phyloP scores from a whole-genome alignment of 92 coral and sea anemone genomes.

The Zoanthus gigantus region DNA sequence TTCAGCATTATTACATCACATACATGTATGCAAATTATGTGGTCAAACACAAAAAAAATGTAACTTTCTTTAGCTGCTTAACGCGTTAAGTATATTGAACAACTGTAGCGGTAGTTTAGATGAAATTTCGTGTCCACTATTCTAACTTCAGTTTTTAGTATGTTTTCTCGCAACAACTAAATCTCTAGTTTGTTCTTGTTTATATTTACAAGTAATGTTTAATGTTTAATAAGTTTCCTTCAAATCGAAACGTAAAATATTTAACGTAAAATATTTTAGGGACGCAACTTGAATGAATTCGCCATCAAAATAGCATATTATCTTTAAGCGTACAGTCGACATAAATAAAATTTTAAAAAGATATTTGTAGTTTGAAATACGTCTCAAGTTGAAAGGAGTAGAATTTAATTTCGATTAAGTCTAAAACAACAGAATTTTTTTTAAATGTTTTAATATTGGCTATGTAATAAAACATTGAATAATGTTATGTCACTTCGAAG shows the following conservation, averaged over 20 bases:
- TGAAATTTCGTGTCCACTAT: too few relatives aligned
- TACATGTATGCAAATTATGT: too few relatives aligned
- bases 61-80: too few relatives aligned
- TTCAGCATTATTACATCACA: too few relatives aligned
- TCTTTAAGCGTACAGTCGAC: neutral
- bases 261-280: neutral
- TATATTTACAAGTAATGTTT: too few relatives aligned
- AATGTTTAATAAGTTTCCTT: neutral
- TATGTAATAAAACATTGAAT: too few relatives aligned
- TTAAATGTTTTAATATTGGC: neutral
- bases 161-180: too few relatives aligned
- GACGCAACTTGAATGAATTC: neutral
- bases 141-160: too few relatives aligned
- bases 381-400: neutral
- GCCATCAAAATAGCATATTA: neutral
- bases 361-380: neutral
- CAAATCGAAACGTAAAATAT: neutral
- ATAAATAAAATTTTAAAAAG: neutral
- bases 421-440: neutral
- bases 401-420: neutral
- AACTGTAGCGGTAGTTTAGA: too few relatives aligned
- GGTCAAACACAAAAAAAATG: too few relatives aligned
- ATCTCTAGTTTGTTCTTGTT: too few relatives aligned
- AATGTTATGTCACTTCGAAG: neutral
- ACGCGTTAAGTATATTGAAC: too few relatives aligned